Percentiles rank a stretch among this genome's conserved stretches.
Evolutionary conservation across 2,113 vertebrate species (phyloP).

Genomic region (Cynoglossus semilaevis): DNA sequence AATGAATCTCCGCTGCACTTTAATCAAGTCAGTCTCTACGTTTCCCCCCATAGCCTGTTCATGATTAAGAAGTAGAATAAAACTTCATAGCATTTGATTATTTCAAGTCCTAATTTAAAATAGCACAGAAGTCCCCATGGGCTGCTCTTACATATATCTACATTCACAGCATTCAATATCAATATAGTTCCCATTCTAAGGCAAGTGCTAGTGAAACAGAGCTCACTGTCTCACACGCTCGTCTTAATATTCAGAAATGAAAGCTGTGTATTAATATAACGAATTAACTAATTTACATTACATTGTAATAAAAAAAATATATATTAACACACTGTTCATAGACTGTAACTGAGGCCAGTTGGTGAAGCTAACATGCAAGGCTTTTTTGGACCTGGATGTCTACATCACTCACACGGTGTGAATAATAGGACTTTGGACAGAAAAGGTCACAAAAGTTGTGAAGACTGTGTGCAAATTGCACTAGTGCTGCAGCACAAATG

Average conservation of each 20-base stretch:
- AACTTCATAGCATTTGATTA: slow-evolving; percentile 79
- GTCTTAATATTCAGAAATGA: background rate
- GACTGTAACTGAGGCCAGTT: slow-evolving; percentile 31
- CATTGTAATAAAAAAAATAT: too few relatives aligned
- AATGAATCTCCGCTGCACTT: slow-evolving; percentile 71
- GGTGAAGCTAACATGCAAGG: slow-evolving; percentile 26
- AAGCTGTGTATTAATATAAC: too few relatives aligned
- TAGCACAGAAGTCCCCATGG: slow-evolving; percentile 63
- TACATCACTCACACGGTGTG: slow-evolving; percentile 26
- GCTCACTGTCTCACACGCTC: slow-evolving; percentile 9
- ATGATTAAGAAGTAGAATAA: slow-evolving; percentile 75
- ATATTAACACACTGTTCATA: too few relatives aligned
- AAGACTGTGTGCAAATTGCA: slow-evolving; percentile 60
- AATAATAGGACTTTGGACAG: slow-evolving; percentile 62
- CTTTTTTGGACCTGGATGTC: slow-evolving; percentile 36
- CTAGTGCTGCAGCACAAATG: slow-evolving; percentile 55
- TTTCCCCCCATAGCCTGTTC: slow-evolving; percentile 62
- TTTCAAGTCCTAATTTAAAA: slow-evolving; percentile 70
- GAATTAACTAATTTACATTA: too few relatives aligned
- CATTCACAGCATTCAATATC: slow-evolving; percentile 66
- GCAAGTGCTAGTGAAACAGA: slow-evolving; percentile 52
- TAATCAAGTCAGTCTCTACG: slow-evolving; percentile 71
- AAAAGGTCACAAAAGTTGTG: slow-evolving; percentile 62
- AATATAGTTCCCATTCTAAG: slow-evolving; percentile 67
- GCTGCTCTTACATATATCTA: slow-evolving; percentile 71